Conservation (phyloP, 2,113 vertebrate genomes). For the Anhinga anhinga region DNA sequence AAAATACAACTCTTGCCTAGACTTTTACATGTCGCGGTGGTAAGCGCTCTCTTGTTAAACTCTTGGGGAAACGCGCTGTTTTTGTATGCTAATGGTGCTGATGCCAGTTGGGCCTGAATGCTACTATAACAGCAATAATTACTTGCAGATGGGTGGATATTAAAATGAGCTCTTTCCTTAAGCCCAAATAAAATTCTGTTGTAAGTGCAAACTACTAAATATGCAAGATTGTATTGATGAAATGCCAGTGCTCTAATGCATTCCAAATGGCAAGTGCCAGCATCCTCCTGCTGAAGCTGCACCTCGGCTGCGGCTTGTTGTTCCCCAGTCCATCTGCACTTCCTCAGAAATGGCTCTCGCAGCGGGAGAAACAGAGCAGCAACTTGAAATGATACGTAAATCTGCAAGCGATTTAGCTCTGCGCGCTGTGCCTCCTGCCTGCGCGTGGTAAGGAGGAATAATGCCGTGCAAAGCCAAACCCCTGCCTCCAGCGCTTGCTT, state of each 20-base stretch:
- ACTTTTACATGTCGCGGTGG: neutral
- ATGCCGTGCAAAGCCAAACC: accelerated
- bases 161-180: neutral
- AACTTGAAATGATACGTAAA: accelerated
- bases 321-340: accelerated
- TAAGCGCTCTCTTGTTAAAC: neutral
- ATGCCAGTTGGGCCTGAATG: conserved; percentile 8
- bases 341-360: neutral
- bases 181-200: neutral
- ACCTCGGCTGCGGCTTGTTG: neutral
- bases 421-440: neutral
- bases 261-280: neutral
- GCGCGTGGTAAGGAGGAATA: accelerated
- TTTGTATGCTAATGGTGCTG: neutral
- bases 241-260: neutral
- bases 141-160: conserved; percentile 31
- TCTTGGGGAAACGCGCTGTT: neutral
- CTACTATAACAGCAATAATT: neutral
- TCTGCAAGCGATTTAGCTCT: neutral
- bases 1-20: neutral
- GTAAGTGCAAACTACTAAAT: neutral
- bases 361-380: neutral
- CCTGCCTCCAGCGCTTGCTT: neutral
- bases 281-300: neutral
- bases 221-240: neutral